These are phyloP conservation scores for Phyllopteryx taeniolatus DNA, from an alignment of 2,113 vertebrate genomes.

Conservation along the genomic window DNA sequence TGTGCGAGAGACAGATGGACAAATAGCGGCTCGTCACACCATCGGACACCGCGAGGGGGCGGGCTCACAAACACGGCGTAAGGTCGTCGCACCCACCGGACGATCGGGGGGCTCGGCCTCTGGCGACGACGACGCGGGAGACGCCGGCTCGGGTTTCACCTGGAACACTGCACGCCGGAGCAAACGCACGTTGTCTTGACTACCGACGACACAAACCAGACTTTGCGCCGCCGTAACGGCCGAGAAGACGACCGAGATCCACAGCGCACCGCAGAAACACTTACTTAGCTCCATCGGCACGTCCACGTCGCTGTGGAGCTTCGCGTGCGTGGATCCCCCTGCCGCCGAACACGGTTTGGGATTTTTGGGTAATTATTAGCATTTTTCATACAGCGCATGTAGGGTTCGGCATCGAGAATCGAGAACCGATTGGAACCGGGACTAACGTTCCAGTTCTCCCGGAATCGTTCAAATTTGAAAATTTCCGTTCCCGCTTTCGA, in stretches of 20 bases:
- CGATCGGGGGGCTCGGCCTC: conserved; percentile 60
- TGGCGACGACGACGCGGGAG: conserved; percentile 77
- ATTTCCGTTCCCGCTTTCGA: too few species aligned
- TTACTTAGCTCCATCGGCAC: conserved; percentile 72
- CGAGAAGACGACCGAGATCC: neutral
- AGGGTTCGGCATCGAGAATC: too few species aligned
- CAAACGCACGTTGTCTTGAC: neutral
- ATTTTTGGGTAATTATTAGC: neutral
- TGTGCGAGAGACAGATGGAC: conserved; percentile 12
- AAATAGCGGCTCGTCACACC: neutral
- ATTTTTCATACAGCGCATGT: too few species aligned
- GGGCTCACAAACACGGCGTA: neutral
- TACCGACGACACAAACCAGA: neutral
- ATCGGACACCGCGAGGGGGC: too few species aligned
- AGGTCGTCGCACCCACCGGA: conserved; percentile 55
- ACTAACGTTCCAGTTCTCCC: too few species aligned
- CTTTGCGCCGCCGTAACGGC: neutral
- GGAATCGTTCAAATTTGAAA: too few species aligned
- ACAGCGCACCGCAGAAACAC: conserved; percentile 2
- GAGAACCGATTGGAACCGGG: too few species aligned
- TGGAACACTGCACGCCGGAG: conserved; percentile 74
- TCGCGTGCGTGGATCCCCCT: neutral
- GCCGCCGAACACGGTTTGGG: neutral
- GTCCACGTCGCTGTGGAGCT: conserved; percentile 49
- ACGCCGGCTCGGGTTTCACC: conserved; percentile 86